phyloP scores from a whole-genome alignment of 2,797 vertebrate species.

The Labeo calbasu region DNA sequence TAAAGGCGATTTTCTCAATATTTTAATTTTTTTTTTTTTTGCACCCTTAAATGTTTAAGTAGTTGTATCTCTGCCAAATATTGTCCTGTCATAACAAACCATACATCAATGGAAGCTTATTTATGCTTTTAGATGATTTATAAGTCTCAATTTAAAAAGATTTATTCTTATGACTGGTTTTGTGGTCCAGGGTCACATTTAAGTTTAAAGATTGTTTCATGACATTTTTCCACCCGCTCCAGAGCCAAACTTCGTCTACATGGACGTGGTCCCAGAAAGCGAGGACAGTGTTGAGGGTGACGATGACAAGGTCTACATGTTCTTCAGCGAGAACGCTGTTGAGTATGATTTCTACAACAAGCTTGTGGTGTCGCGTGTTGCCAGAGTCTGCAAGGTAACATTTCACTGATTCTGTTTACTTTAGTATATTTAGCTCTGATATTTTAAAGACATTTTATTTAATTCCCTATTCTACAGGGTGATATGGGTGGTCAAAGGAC shows the following conservation, averaged over 20 bases:
- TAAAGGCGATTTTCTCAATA: too few species aligned
- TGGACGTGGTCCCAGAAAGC: slow-evolving; percentile 80
- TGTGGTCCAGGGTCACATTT: too few species aligned
- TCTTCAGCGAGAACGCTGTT: slow-evolving; percentile 84
- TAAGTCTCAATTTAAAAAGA: too few species aligned
- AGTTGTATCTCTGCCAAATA: too few species aligned
- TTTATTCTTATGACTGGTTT: too few species aligned
- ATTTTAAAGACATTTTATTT: background rate
- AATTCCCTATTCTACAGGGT: slow-evolving; percentile 63
- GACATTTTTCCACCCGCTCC: background rate
- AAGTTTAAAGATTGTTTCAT: background rate
- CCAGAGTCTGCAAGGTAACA: slow-evolving; percentile 82
- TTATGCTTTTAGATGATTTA: too few species aligned
- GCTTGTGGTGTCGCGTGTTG: slow-evolving; percentile 79
- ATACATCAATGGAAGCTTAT: too few species aligned
- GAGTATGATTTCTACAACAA: slow-evolving; percentile 86
- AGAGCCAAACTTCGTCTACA: slow-evolving; percentile 79
- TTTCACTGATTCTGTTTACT: background rate
- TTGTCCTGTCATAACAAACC: too few species aligned
- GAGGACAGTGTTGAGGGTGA: slow-evolving; percentile 71
- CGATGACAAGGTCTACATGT: slow-evolving; percentile 84
- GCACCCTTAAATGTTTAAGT: too few species aligned
- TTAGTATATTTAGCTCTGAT: background rate
- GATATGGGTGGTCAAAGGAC: slow-evolving; percentile 79
- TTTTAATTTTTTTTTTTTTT: too few species aligned